Evolutionary conservation across 1,140 invertebrate species (phyloP), one percentile per base, ranked within the genome.

Genomic region (Bombus polaris): DNA sequence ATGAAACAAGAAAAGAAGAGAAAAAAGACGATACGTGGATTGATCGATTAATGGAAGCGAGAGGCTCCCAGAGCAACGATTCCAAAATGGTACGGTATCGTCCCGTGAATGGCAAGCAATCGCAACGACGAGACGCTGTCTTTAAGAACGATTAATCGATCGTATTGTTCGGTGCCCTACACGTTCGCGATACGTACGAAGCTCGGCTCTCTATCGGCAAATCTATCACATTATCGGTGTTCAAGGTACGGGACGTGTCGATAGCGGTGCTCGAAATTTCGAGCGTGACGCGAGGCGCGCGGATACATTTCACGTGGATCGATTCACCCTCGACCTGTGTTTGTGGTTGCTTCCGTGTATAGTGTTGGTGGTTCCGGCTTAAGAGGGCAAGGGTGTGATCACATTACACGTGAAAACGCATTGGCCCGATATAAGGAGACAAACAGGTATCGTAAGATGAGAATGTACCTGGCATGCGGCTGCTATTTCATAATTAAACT

Each of bases 61-160:
- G 66, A 42, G 25, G 47, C 22, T 25, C 28, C 5, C 28, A 3
- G 72, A 15, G 81, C 35, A 68, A 47, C 79, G 68, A 81, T 81
- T 59, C 47, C 28, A 15, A 62, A 66, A 44, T 57, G 22, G 22
- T 12, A 65, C 35, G 70, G 57, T 83, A 70, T 42, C 28, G 81
- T 76, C 44, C 35, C 10, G 18, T 68, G 74, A 83, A 83, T 57
- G 74, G 74, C 81, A 57, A 77, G 74, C 81, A 70, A 83, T 83
- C 70, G 62, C 57, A n/a, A 47, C 42, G 73, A 68, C 81, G 28
- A 47, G 35, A 22, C 25, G 35, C 28, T 70, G 44, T 57, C 62
- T 44, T 83, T 76, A 83, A 75, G 73, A 75, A 82, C 71, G 71
- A 82, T 57, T 75, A 82, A 82, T 82, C 81, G 81, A 82, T 82